Evolutionary conservation across 2,797 vertebrate genomes (phyloP).

Genomic region (Lagorchestes hirsutus): DNA sequence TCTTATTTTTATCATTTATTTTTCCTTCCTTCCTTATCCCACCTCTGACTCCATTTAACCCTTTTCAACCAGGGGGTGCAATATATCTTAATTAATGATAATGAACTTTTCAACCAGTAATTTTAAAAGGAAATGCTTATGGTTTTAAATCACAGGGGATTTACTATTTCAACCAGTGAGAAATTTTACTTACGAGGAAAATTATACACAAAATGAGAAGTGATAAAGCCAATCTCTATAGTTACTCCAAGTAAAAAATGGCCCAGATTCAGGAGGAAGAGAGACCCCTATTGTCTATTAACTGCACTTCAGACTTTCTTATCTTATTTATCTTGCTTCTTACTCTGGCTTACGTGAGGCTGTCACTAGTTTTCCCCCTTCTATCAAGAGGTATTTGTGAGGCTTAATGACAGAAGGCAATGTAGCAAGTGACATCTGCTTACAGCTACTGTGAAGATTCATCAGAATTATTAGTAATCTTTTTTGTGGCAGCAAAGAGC

Average conservation of each 20-base stretch:
- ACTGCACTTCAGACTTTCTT: neutral
- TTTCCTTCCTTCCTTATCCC: slow-evolving; percentile 59
- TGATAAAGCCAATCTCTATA: slow-evolving; percentile 36
- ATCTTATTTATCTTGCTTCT: neutral
- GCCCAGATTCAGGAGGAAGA: slow-evolving; percentile 49
- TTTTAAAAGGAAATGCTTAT: slow-evolving; percentile 67
- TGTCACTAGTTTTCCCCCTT: neutral
- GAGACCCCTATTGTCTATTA: slow-evolving; percentile 62
- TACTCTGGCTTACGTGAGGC: neutral
- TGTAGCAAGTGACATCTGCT: neutral
- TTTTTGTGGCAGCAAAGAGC: neutral
- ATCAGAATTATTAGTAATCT: slow-evolving; percentile 30
- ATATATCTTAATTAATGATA: slow-evolving; percentile 67
- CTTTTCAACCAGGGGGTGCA: slow-evolving; percentile 34
- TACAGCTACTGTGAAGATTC: neutral
- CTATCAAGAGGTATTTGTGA: neutral
- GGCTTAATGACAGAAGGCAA: neutral
- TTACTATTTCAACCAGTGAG: slow-evolving; percentile 59
- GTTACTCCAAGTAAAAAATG: slow-evolving; percentile 36
- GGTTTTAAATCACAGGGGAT: slow-evolving; percentile 65
- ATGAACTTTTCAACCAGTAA: slow-evolving; percentile 67
- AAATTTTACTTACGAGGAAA: slow-evolving; percentile 59
- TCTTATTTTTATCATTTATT: slow-evolving; percentile 61
- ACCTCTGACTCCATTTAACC: neutral
- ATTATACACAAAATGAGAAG: slow-evolving; percentile 25